Base-by-base conservation (phyloP, 2,113 vertebrate species). In the Eira barbara region DNA sequence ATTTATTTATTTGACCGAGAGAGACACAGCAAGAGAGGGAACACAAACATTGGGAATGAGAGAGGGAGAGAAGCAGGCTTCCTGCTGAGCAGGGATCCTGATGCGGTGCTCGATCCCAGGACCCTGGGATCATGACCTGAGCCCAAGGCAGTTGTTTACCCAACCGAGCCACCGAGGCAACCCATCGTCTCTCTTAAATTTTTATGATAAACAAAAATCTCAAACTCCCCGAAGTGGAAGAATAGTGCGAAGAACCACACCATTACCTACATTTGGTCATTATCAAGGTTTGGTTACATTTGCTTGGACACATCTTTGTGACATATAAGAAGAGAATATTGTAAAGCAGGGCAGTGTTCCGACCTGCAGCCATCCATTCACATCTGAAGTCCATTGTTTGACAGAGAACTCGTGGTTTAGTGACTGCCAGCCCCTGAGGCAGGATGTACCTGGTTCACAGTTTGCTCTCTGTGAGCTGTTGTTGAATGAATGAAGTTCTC, bases 121-220 rank as follows among this genome's bases (percentile, higher is more conserved):
- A 61, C 25, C 9, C 9, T 27, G 59, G 59, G 59, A 27, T 27
- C 59, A 61, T 27, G 59, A 61, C 25, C 59, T 61, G 59, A 61
- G 59, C 10, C 6, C 4, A 61, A 61, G 59, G 59, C 59, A 61
- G 59, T 27, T 7, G 59, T 11, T 61, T 61, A 61, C 25, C 25
- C 23, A 21, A 61, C 10, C 11, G 59, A 27, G 25, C 59, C 59
- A 61, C 25, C 1, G 10, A 61, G 25, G 59, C 3, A 27, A 25
- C 59, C 59, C 59, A 25, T 27, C 25, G 10, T 89, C 39, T 52
- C 6, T 47, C 15, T 92, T 76, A 61, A 61, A 61, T 36, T 65
- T 92, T 94, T 95, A 61, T 90, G 69, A 61, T 73, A 74, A 87
- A 94, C 12, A 94, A 80, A 92, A 87, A 23, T 47, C 79, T 86